These are phyloP conservation scores for Pimephales promelas DNA, from an alignment of 2,113 vertebrate genomes.

Conservation along the genomic window DNA sequence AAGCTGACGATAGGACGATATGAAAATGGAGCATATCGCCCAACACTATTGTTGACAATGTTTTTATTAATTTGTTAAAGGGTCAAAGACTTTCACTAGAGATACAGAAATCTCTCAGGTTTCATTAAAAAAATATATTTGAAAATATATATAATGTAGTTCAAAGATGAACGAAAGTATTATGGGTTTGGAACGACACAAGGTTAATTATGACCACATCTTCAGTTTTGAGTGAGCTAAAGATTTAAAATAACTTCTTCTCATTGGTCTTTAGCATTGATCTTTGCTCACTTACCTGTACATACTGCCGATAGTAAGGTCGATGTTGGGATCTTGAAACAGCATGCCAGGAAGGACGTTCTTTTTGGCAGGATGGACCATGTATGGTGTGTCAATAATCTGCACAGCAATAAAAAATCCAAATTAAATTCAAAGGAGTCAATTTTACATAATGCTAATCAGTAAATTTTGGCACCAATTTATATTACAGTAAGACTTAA, in stretches of 20 bases:
- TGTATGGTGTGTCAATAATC: conserved; percentile 91
- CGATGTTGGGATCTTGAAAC: conserved; percentile 82
- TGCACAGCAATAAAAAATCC: conserved; percentile 63
- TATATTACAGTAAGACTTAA: too few species aligned
- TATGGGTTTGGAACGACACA: not conserved
- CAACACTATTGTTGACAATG: too few species aligned
- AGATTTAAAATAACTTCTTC: not conserved
- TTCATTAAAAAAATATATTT: not conserved
- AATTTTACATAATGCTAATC: not conserved
- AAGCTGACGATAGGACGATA: too few species aligned
- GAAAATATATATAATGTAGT: too few species aligned
- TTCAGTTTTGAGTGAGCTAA: not conserved
- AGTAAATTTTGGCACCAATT: too few species aligned
- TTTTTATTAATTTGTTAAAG: not conserved
- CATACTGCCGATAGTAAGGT: conserved; percentile 81
- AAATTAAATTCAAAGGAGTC: not conserved
- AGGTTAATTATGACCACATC: not conserved
- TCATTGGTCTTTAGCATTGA: not conserved
- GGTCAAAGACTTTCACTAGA: not conserved
- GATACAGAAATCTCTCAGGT: not conserved
- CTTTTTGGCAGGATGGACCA: conserved; percentile 84
- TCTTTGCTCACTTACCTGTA: conserved; percentile 68
- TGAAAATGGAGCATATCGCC: too few species aligned
- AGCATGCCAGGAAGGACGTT: conserved; percentile 88
- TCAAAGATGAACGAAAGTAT: not conserved